phyloP scores from a whole-genome alignment of 2,113 vertebrate species.

The Atrichornis clamosus region DNA sequence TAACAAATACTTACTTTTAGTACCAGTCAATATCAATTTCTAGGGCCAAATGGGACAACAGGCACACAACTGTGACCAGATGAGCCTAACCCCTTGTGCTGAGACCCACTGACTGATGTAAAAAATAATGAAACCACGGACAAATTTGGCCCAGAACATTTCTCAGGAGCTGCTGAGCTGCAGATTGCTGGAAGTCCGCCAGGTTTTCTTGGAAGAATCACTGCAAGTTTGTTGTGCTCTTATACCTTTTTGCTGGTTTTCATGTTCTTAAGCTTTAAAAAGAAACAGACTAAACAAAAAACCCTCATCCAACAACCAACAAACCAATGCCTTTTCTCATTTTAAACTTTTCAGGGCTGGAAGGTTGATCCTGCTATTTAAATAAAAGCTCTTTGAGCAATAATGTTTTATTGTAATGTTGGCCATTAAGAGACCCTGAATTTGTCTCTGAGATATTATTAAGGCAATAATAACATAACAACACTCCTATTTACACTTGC shows the following conservation, averaged over 20 bases:
- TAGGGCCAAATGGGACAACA: background rate
- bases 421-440: background rate
- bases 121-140: background rate
- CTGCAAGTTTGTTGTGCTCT: background rate
- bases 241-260: background rate
- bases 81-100: background rate
- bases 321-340: background rate
- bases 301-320: fast-evolving
- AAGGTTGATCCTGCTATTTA: background rate
- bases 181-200: background rate
- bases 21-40: background rate
- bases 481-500: background rate
- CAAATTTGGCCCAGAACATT: background rate
- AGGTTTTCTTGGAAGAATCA: background rate
- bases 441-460: background rate
- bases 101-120: background rate
- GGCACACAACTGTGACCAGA: too few species aligned
- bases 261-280: background rate
- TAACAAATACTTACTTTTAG: background rate
- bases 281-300: background rate
- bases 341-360: background rate
- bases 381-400: background rate
- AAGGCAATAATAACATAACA: background rate
- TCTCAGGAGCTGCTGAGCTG: background rate
- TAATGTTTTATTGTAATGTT: background rate